Evolutionary conservation across 2,888 invertebrate genomes (phyloP).

Genomic region (Patella depressa): DNA sequence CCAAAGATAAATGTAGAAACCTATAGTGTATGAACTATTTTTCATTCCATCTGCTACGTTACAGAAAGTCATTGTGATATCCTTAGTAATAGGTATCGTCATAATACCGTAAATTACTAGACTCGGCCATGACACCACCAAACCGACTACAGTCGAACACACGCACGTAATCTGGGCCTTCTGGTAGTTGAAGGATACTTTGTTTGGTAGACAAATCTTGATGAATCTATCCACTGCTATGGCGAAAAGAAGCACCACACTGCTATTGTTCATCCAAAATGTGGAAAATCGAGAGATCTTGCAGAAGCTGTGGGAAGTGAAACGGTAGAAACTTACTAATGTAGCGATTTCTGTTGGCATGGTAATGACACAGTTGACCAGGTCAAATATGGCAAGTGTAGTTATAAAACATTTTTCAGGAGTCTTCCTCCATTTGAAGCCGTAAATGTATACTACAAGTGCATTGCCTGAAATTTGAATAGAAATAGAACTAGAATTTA

Average conservation of each 20-base stretch:
- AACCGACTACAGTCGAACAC: slow-evolving; percentile 38
- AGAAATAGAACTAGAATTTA: too few relatives aligned
- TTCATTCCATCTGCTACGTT: slow-evolving; percentile 35
- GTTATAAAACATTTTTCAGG: slow-evolving; percentile 48
- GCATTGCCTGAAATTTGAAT: slow-evolving; percentile 27
- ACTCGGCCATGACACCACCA: slow-evolving; percentile 43
- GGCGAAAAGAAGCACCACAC: slow-evolving; percentile 46
- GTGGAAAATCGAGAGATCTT: slow-evolving; percentile 47
- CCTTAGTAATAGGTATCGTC: slow-evolving; percentile 19
- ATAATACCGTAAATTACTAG: slow-evolving; percentile 44
- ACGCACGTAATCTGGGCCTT: slow-evolving; percentile 43
- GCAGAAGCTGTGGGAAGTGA: slow-evolving; percentile 43
- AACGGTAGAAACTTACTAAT: slow-evolving; percentile 38
- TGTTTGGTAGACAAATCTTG: slow-evolving; percentile 47
- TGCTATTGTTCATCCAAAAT: slow-evolving; percentile 47
- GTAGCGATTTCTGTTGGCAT: slow-evolving; percentile 51
- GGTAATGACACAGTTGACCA: slow-evolving; percentile 47
- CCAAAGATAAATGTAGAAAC: slow-evolving; percentile 45
- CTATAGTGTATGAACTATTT: slow-evolving; percentile 31
- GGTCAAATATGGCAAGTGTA: slow-evolving; percentile 45
- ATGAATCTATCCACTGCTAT: slow-evolving; percentile 49
- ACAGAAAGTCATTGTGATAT: slow-evolving; percentile 38
- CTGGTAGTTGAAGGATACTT: slow-evolving; percentile 36
- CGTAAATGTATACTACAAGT: slow-evolving; percentile 47
- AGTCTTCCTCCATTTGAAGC: slow-evolving; percentile 47